A percentile compares a stretch with the other conserved stretches of the same genome.
These are phyloP conservation scores for Epinotia demarniana DNA, from an alignment of 2,888 invertebrate species.

Conservation along the genomic window DNA sequence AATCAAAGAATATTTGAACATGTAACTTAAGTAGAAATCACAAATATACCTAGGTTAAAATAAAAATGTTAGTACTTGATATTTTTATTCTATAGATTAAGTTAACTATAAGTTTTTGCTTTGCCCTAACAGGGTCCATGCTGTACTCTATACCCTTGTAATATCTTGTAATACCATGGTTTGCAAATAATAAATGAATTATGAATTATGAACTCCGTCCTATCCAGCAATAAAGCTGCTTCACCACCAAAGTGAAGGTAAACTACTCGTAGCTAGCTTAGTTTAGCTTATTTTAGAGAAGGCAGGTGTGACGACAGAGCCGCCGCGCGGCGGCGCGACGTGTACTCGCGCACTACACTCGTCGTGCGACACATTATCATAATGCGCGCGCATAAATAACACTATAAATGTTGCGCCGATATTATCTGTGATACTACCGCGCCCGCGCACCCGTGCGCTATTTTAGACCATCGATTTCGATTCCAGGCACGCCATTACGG, in stretches of 20 bases:
- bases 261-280: background rate
- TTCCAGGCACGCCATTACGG: background rate
- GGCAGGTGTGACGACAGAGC: background rate
- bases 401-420: slow-evolving; percentile 12
- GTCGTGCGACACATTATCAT: slow-evolving; percentile 26
- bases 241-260: background rate
- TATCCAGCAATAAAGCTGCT: background rate
- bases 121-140: no score
- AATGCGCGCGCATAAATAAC: slow-evolving; percentile 25
- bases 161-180: no score
- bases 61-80: no score
- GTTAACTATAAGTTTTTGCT: no score
- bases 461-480: background rate
- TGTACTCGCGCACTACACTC: slow-evolving; percentile 25
- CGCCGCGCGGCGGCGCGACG: slow-evolving; percentile 7
- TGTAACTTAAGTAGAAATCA: no score
- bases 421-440: background rate
- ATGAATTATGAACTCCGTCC: no score
- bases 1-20: no score
- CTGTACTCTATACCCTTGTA: no score
- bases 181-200: no score
- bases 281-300: background rate
- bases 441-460: background rate
- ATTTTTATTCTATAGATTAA: no score
- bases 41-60: no score